Conservation (phyloP, 2,113 vertebrate species). For the Pluvialis apricaria region DNA sequence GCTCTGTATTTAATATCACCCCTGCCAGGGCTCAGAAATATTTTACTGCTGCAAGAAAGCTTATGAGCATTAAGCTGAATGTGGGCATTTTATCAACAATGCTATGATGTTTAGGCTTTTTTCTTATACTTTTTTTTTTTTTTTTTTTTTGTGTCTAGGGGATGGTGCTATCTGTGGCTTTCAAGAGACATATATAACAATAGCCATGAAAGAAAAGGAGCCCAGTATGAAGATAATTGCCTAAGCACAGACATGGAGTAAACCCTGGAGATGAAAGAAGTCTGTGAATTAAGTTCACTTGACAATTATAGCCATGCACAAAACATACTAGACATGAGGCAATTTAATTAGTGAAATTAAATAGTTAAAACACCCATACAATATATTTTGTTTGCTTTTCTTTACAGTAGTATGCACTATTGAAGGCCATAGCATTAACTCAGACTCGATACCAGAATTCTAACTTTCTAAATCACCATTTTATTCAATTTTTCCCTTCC, state of each 20-base stretch:
- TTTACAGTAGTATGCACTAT: neutral
- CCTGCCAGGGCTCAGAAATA: neutral
- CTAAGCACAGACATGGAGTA: neutral
- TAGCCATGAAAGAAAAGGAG: neutral
- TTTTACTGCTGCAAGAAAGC: neutral
- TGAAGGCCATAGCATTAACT: neutral
- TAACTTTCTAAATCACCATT: neutral
- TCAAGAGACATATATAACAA: neutral
- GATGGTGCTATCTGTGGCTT: neutral
- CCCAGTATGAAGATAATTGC: neutral
- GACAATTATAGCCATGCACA: neutral
- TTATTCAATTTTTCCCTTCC: neutral
- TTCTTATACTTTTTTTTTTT: neutral
- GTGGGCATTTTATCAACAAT: neutral
- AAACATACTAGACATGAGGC: neutral
- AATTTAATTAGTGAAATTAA: neutral
- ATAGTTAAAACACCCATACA: neutral
- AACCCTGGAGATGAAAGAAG: neutral
- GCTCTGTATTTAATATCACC: neutral
- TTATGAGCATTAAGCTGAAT: neutral
- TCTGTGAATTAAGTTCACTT: neutral
- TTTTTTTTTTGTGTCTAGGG: neutral
- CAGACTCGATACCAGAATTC: fast-evolving
- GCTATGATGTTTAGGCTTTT: neutral
- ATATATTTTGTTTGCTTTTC: neutral